These are phyloP conservation scores for Trematocara unimaculatum DNA, from an alignment of 2,113 vertebrate species.

Conservation along the genomic window DNA sequence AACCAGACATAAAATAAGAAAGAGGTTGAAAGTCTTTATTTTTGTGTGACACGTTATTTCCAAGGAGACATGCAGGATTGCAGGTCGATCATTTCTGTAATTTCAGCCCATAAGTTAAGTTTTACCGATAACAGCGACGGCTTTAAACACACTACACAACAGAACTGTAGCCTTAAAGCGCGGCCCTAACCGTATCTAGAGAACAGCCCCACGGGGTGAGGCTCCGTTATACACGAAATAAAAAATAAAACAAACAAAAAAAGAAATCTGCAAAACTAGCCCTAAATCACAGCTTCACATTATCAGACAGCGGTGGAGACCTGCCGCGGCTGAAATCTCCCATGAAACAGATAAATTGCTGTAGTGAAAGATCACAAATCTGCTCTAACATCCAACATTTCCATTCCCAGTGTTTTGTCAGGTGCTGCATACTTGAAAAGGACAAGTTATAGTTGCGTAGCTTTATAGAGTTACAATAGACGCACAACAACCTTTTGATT, in stretches of 20 bases:
- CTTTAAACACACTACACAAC: conserved; percentile 57
- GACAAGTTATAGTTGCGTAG: not conserved
- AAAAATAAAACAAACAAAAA: not conserved
- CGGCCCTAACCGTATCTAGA: conserved; percentile 36
- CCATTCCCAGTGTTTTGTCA: not conserved
- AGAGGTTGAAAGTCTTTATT: conserved; percentile 68
- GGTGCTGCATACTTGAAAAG: not conserved
- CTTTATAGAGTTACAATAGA: not conserved
- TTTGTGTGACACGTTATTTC: conserved; percentile 60
- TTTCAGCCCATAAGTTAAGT: conserved; percentile 50
- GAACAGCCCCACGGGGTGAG: not conserved
- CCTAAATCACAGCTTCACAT: conserved; percentile 66
- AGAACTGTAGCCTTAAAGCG: conserved; percentile 46
- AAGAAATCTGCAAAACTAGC: conserved; percentile 11
- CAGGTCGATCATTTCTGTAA: conserved; percentile 57
- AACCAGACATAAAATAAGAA: not conserved
- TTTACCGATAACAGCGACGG: conserved; percentile 43
- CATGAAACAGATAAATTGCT: not conserved
- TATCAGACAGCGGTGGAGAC: conserved; percentile 50
- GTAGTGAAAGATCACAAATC: not conserved
- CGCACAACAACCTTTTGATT: not conserved
- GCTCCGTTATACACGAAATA: not conserved
- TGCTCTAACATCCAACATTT: not conserved
- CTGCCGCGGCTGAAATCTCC: conserved; percentile 21
- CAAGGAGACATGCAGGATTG: conserved; percentile 71